These are phyloP conservation scores for Steinernema carpocapsae DNA, from an alignment of 2,888 invertebrate species.

Conservation along the genomic window DNA sequence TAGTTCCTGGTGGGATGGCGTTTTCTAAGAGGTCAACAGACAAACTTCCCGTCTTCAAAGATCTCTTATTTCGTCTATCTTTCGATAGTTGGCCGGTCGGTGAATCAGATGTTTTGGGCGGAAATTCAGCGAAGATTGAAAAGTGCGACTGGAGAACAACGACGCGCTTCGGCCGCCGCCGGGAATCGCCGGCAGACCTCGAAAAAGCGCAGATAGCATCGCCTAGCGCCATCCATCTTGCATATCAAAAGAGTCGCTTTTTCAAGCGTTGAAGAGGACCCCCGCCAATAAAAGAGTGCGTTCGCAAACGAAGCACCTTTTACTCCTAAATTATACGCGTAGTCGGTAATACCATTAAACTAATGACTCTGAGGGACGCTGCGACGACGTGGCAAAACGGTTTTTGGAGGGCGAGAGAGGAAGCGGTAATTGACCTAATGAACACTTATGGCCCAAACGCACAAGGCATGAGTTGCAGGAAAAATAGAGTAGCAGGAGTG, in stretches of 20 bases:
- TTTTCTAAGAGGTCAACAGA: no score
- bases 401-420: no score
- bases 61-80: background rate
- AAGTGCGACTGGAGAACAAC: no score
- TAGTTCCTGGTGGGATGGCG: background rate
- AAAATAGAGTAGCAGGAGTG: no score
- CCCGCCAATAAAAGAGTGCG: background rate
- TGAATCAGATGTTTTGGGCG: background rate
- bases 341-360: conserved; percentile 13
- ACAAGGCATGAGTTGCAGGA: no score
- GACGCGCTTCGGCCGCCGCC: no score
- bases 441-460: no score
- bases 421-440: background rate
- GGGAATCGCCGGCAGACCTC: conserved; percentile 8
- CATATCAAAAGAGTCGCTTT: background rate
- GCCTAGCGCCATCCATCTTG: background rate
- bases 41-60: background rate
- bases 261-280: background rate
- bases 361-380: no score
- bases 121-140: no score
- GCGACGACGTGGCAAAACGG: no score
- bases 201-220: conserved; percentile 19
- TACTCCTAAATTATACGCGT: background rate
- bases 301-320: conserved; percentile 6
- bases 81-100: background rate